Evolutionary conservation across 2,888 invertebrate genomes (phyloP), one percentile per base, ranked within the genome.

Genomic region (Cosmorhoe ocellata): DNA sequence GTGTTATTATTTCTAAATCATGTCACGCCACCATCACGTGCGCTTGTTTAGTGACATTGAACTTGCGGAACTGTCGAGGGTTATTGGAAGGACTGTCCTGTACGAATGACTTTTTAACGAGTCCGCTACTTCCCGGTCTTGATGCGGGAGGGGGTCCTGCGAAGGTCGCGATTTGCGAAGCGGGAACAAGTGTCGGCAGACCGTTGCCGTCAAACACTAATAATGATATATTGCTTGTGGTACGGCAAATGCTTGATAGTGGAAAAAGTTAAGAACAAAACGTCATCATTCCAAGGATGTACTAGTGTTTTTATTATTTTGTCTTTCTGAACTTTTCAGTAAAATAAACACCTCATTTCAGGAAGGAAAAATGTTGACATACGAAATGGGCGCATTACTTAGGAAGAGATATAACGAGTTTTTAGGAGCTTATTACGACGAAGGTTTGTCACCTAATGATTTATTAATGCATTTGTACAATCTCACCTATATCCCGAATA

Each of bases 341-440:
- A 18, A 18, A 13, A 14, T 6, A n/a, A n/a, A 27, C 10, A 54
- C 61, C 59, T 56, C 46, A 37, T 86, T 81, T 43, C 79, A 92
- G 92, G 83, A 85, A 64, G 92, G 92, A 38, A 92, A 92, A 65
- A 79, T 83, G 78, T 77, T 91, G 61, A 91, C 91, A 63, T 92
- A 81, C 64, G 84, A 90, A 73, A 86, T 92, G 75, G 92, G 92
- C 69, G 83, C 83, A 70, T 81, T 88, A 74, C 83, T 93, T 75
- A 89, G 91, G 62, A 79, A 82, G 46, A 77, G 83, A 74, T 93
- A 93, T 66, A 74, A 84, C 49, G 69, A 79, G 13, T 91, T 91
- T 64, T 74, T 93, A 60, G 91, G 91, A 32, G 77, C 81, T 41
- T 69, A 81, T 55, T 93, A 82, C 74, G 65, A 78, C 51, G 74